Percentiles rank a stretch among this genome's conserved stretches.
phyloP scores from a whole-genome alignment of 1,140 invertebrate genomes.

The Aleiodes sp. region DNA sequence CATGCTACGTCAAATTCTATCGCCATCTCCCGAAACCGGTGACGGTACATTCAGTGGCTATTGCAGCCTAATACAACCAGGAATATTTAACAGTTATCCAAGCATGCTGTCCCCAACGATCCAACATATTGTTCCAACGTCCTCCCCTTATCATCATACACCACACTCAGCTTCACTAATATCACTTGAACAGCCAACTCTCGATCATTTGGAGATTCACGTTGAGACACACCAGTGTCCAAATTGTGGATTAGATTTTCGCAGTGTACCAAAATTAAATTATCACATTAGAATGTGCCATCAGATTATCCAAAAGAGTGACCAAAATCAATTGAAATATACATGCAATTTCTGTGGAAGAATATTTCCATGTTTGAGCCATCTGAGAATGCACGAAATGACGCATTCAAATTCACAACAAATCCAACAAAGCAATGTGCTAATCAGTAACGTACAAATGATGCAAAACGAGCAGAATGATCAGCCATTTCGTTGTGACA shows the following conservation, averaged over 20 bases:
- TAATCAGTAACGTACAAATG: background rate
- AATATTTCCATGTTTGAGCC: conserved; percentile 51
- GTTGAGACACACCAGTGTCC: conserved; percentile 57
- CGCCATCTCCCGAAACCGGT: conserved; percentile 59
- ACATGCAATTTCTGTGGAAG: conserved; percentile 55
- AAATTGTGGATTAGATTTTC: conserved; percentile 59
- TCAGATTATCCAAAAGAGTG: conserved; percentile 42
- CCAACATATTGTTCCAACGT: conserved; percentile 44
- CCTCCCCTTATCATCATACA: conserved; percentile 25
- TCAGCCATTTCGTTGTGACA: conserved; percentile 60
- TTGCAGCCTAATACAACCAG: conserved; percentile 53
- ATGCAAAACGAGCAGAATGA: conserved; percentile 40
- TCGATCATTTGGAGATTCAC: conserved; percentile 54
- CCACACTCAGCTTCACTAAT: conserved; percentile 38
- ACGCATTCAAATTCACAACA: conserved; percentile 24
- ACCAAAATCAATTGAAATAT: conserved; percentile 44
- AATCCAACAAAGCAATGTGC: conserved; percentile 7
- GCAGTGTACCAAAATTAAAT: conserved; percentile 56
- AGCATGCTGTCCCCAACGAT: conserved; percentile 52
- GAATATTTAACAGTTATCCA: conserved; percentile 53
- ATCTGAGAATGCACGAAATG: conserved; percentile 58
- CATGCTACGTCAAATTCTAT: conserved; percentile 64
- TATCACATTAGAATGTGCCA: conserved; percentile 60
- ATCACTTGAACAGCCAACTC: conserved; percentile 33
- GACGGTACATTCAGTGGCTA: conserved; percentile 47